Percentiles rank a stretch among this genome's conserved stretches.
These are phyloP conservation scores for Lutjanus argentimaculatus DNA, from an alignment of 2,797 vertebrate genomes.

Conservation along the genomic window DNA sequence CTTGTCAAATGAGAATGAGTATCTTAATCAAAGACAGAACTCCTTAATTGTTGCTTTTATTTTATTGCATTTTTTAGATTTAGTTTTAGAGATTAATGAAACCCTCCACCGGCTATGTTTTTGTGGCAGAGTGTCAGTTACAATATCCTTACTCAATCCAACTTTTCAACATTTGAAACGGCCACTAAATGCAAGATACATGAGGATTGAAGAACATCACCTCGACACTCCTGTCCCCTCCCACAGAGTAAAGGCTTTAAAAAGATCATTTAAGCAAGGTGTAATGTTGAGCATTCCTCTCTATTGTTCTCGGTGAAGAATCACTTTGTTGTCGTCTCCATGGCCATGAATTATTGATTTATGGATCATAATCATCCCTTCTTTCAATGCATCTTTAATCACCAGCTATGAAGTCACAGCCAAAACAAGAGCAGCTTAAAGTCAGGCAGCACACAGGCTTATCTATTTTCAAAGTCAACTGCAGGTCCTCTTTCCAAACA, in stretches of 20 bases:
- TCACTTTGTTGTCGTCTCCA: slow-evolving; percentile 78
- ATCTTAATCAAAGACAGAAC: background rate
- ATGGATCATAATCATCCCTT: slow-evolving; percentile 78
- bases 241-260: slow-evolving; percentile 44
- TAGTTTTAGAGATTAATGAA: slow-evolving; percentile 7
- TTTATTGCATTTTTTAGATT: background rate
- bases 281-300: slow-evolving; percentile 74
- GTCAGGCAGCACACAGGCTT: slow-evolving; percentile 34
- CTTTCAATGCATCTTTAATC: slow-evolving; percentile 81
- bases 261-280: slow-evolving; percentile 71
- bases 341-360: slow-evolving; percentile 84
- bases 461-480: slow-evolving; percentile 44
- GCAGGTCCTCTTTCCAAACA: slow-evolving; percentile 35
- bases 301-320: slow-evolving; percentile 72
- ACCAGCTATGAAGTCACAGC: slow-evolving; percentile 65
- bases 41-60: background rate
- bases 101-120: background rate
- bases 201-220: slow-evolving; percentile 48
- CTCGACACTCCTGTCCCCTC: background rate
- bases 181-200: slow-evolving; percentile 51
- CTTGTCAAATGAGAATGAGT: background rate
- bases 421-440: slow-evolving; percentile 57
- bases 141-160: slow-evolving; percentile 7
- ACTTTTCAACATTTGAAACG: slow-evolving; percentile 44
- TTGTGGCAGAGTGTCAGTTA: slow-evolving; percentile 8